phyloP scores from a whole-genome alignment of 2,888 invertebrate genomes.

The Leptopilina myrica region DNA sequence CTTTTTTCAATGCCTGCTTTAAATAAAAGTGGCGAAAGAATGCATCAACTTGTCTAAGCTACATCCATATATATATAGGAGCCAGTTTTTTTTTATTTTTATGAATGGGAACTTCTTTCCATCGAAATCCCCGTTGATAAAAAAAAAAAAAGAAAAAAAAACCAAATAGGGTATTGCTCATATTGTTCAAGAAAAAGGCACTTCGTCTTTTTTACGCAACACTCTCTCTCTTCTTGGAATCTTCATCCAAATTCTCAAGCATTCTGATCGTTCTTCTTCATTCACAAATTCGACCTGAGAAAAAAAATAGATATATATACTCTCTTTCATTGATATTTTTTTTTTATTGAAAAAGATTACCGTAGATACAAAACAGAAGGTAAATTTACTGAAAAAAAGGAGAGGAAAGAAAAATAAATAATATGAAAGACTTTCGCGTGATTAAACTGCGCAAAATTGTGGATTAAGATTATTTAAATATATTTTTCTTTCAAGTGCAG shows the following conservation, averaged over 20 bases:
- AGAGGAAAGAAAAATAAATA: no score
- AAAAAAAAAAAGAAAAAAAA: not conserved
- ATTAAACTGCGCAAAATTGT: not conserved
- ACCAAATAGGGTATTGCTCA: conserved; percentile 22
- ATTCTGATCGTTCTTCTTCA: conserved; percentile 27
- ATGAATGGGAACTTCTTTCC: conserved; percentile 23
- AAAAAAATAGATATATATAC: not conserved
- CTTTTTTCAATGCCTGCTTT: conserved; percentile 25
- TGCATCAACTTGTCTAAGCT: conserved; percentile 23
- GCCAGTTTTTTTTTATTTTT: not conserved
- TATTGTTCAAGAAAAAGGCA: conserved; percentile 36
- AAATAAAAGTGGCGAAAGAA: conserved; percentile 35
- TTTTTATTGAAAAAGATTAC: conserved; percentile 17
- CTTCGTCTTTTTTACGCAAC: conserved; percentile 36
- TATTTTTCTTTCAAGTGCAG: not conserved
- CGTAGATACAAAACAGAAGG: conserved; percentile 29
- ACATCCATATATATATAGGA: no score
- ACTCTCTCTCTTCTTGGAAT: conserved; percentile 28
- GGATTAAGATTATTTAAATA: not conserved
- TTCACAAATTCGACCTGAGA: conserved; percentile 37
- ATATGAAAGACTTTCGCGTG: not conserved
- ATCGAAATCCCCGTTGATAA: conserved; percentile 34
- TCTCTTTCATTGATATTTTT: conserved; percentile 14
- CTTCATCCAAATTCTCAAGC: conserved; percentile 32
- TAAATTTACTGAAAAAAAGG: not conserved